These are phyloP conservation scores for Platynereis dumerilii DNA, from an alignment of 2,888 invertebrate genomes.

Conservation along the genomic window DNA sequence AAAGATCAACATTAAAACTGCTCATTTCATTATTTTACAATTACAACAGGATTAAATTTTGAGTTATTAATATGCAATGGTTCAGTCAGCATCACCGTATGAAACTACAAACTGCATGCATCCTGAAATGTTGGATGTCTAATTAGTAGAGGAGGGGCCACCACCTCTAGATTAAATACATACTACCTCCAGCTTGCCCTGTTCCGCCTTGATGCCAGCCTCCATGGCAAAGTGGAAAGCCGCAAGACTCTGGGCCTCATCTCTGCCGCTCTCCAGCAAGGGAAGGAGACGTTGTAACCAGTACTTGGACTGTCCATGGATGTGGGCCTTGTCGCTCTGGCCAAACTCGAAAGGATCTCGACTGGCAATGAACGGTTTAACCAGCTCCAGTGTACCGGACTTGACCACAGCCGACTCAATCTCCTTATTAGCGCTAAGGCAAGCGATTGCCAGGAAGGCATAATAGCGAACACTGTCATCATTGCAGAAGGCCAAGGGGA, in stretches of 20 bases:
- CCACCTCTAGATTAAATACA: constrained; percentile 26
- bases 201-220: constrained; percentile 89
- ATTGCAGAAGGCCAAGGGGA: constrained; percentile 93
- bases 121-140: too few species aligned
- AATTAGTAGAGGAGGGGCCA: not conserved
- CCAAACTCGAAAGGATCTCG: constrained; percentile 97
- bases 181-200: constrained; percentile 59
- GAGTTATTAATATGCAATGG: too few species aligned
- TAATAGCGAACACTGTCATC: constrained; percentile 88
- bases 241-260: constrained; percentile 94
- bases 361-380: constrained; percentile 93
- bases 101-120: too few species aligned
- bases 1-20: too few species aligned
- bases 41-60: too few species aligned
- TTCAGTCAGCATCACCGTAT: too few species aligned
- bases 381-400: constrained; percentile 94
- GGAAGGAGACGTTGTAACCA: constrained; percentile 94
- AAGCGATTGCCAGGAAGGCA: constrained; percentile 96
- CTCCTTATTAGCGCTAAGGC: constrained; percentile 95
- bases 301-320: constrained; percentile 93
- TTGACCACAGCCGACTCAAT: constrained; percentile 94
- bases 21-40: too few species aligned
- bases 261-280: constrained; percentile 89
- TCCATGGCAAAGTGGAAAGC: constrained; percentile 99
- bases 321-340: constrained; percentile 76